These are phyloP conservation scores for Drosophila flavopinicola DNA, from an alignment of 2,888 invertebrate species.

Conservation along the genomic window DNA sequence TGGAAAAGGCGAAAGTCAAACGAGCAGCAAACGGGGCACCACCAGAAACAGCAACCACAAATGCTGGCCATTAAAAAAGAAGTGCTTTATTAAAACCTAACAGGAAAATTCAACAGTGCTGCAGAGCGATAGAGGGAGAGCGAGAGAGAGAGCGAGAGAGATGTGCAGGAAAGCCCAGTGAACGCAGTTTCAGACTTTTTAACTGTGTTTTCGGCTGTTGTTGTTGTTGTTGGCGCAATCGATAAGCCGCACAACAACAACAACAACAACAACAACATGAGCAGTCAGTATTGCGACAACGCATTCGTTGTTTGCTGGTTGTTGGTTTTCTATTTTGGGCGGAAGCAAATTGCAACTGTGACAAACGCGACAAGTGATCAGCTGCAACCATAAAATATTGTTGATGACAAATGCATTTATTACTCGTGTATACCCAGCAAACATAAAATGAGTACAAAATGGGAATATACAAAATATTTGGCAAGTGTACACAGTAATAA, in stretches of 20 bases:
- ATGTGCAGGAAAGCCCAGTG: constrained; percentile 43
- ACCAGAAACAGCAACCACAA: constrained; percentile 25
- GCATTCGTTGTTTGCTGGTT: constrained; percentile 34
- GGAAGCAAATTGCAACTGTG: constrained; percentile 56
- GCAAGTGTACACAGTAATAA: no score
- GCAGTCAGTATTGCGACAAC: no score
- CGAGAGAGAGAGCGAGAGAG: constrained; percentile 5
- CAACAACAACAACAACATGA: no score
- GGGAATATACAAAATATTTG: no score
- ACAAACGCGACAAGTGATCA: constrained; percentile 38
- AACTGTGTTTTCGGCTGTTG: constrained; percentile 16
- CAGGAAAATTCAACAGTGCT: constrained; percentile 50
- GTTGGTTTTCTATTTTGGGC: constrained; percentile 23
- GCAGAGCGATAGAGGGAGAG: not conserved
- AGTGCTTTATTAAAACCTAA: constrained; percentile 63
- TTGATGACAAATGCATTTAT: no score
- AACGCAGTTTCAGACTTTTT: constrained; percentile 56
- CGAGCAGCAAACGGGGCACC: constrained; percentile 7
- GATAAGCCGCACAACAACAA: constrained; percentile 42
- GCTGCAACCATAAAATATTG: constrained; percentile 11
- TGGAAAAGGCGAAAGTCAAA: constrained; percentile 64
- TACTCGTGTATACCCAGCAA: no score
- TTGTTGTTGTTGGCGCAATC: constrained; percentile 40
- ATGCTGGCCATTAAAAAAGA: constrained; percentile 66
- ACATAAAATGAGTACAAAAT: not conserved